Conservation (phyloP, 1,140 invertebrate genomes). For the Atta colombica region DNA sequence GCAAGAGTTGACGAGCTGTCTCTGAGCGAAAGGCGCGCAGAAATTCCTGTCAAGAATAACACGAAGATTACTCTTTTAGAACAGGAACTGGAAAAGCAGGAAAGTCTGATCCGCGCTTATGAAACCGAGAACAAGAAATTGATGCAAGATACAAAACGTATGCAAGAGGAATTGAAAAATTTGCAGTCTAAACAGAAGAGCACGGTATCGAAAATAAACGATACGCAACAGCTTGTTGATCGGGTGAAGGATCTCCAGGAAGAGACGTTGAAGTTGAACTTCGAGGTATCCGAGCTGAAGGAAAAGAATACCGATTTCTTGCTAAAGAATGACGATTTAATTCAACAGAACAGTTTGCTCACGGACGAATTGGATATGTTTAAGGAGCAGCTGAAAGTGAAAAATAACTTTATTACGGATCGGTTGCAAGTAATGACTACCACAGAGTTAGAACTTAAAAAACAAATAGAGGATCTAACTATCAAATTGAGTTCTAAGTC, state of each 20-base stretch:
- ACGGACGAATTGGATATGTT: slow-evolving; percentile 85
- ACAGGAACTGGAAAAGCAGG: slow-evolving; percentile 83
- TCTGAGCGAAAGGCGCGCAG: slow-evolving; percentile 72
- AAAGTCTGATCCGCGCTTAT: slow-evolving; percentile 81
- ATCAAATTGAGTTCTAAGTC: slow-evolving; percentile 83
- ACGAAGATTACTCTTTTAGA: slow-evolving; percentile 78
- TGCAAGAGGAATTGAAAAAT: slow-evolving; percentile 81
- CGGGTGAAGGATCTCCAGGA: slow-evolving; percentile 83
- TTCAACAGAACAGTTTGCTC: slow-evolving; percentile 81
- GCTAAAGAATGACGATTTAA: slow-evolving; percentile 82
- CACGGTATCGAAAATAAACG: slow-evolving; percentile 65
- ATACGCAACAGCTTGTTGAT: slow-evolving; percentile 78
- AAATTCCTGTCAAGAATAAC: slow-evolving; percentile 67
- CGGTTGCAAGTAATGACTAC: slow-evolving; percentile 81
- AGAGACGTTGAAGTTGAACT: slow-evolving; percentile 79
- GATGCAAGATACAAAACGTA: slow-evolving; percentile 79
- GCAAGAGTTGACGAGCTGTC: slow-evolving; percentile 81
- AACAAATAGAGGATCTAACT: slow-evolving; percentile 82
- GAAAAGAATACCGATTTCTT: slow-evolving; percentile 80
- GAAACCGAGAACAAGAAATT: slow-evolving; percentile 84
- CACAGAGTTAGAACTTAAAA: slow-evolving; percentile 80
- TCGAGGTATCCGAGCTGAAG: slow-evolving; percentile 80
- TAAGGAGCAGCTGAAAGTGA: slow-evolving; percentile 83
- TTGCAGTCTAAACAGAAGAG: slow-evolving; percentile 73
- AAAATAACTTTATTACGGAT: slow-evolving; percentile 84